Conservation (phyloP, 2,888 invertebrate species). For the Adela reaumurella region DNA sequence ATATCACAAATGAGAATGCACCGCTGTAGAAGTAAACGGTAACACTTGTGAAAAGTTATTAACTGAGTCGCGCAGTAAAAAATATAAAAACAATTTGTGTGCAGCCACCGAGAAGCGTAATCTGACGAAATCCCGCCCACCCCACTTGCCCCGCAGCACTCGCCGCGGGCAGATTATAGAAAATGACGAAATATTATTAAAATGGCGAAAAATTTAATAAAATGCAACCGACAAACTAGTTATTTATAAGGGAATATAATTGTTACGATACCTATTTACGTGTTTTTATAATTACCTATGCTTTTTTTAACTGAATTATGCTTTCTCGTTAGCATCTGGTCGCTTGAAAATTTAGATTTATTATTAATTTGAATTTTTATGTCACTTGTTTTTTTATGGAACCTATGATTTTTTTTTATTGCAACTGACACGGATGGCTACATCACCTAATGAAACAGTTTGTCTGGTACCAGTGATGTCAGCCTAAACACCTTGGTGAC, state of each 20-base stretch:
- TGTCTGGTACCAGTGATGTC: too few relatives aligned
- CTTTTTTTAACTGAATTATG: too few relatives aligned
- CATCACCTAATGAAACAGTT: too few relatives aligned
- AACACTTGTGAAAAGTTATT: neutral
- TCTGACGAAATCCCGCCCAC: neutral
- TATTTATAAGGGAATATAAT: neutral
- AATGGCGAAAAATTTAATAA: constrained; percentile 6
- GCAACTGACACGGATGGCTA: too few relatives aligned
- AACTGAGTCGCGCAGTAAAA: neutral
- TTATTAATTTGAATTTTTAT: too few relatives aligned
- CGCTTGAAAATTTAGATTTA: too few relatives aligned
- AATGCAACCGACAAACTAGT: constrained; percentile 20
- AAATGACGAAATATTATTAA: neutral
- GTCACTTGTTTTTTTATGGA: too few relatives aligned
- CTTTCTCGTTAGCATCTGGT: too few relatives aligned
- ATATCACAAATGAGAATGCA: neutral
- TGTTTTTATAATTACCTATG: too few relatives aligned
- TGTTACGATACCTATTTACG: too few relatives aligned
- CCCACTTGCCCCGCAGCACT: neutral
- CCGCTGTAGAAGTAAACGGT: neutral
- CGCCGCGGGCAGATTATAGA: neutral
- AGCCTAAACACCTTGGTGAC: too few relatives aligned
- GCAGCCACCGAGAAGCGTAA: neutral
- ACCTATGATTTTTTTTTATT: too few relatives aligned
- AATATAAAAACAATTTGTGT: neutral